phyloP scores from a whole-genome alignment of 2,797 vertebrate species.

The Periparus ater region DNA sequence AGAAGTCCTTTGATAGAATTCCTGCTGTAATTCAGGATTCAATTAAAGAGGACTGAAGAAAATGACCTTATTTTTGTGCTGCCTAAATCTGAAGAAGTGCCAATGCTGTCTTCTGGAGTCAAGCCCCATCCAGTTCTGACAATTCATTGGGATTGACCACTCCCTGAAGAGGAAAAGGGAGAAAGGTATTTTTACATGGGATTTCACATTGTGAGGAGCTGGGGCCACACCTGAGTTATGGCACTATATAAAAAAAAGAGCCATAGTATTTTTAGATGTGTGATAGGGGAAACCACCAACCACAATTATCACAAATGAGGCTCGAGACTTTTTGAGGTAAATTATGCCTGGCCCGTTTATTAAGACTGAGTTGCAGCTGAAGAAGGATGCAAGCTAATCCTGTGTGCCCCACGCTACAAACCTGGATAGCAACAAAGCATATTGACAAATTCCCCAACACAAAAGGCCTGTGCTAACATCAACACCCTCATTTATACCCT shows the following conservation, averaged over 20 bases:
- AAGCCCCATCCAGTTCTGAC: neutral
- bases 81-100: neutral
- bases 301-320: neutral
- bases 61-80: neutral
- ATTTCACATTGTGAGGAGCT: neutral
- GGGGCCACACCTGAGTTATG: neutral
- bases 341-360: too few relatives aligned
- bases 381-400: too few relatives aligned
- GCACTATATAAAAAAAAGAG: neutral
- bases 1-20: neutral
- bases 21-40: neutral
- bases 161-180: neutral
- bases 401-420: too few relatives aligned
- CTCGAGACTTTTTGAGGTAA: too few relatives aligned
- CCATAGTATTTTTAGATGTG: neutral
- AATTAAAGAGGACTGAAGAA: neutral
- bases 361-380: too few relatives aligned
- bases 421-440: too few relatives aligned
- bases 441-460: too few relatives aligned
- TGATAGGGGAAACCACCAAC: neutral
- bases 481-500: too few relatives aligned
- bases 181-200: neutral
- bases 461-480: too few relatives aligned
- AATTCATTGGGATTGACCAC: neutral
- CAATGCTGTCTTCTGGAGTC: neutral